phyloP scores from a whole-genome alignment of 2,888 invertebrate species.

The Tipula lateralis region DNA sequence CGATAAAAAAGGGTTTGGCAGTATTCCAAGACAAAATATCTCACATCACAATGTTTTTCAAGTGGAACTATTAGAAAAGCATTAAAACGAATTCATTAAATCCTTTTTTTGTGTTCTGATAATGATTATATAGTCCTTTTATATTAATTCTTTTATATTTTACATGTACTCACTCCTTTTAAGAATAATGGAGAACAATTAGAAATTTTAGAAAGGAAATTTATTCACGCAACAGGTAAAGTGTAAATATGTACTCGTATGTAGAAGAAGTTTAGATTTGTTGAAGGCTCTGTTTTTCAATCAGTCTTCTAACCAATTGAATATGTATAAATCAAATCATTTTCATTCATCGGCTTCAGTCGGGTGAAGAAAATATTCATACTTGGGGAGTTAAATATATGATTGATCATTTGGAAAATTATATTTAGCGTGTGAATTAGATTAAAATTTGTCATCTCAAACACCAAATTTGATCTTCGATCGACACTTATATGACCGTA shows the following conservation, averaged over 20 bases:
- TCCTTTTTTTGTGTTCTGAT: neutral
- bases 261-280: too few relatives aligned
- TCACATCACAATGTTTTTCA: neutral
- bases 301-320: neutral
- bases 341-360: neutral
- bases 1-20: neutral
- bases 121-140: neutral
- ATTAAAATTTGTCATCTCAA: too few relatives aligned
- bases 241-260: neutral
- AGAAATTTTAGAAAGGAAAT: neutral
- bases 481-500: neutral
- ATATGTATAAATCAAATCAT: neutral
- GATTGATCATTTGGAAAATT: neutral
- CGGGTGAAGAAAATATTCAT: neutral
- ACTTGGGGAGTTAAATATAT: too few relatives aligned
- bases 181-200: neutral
- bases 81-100: neutral
- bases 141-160: neutral
- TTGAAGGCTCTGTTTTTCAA: neutral
- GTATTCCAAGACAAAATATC: neutral
- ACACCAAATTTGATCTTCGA: too few relatives aligned
- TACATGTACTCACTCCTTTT: neutral
- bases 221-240: neutral
- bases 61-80: constrained; percentile 1
- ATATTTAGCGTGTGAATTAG: neutral